Percentiles rank a stretch among this genome's conserved stretches.
These are phyloP conservation scores for Excalfactoria chinensis DNA, from an alignment of 2,113 vertebrate species.

Conservation along the genomic window DNA sequence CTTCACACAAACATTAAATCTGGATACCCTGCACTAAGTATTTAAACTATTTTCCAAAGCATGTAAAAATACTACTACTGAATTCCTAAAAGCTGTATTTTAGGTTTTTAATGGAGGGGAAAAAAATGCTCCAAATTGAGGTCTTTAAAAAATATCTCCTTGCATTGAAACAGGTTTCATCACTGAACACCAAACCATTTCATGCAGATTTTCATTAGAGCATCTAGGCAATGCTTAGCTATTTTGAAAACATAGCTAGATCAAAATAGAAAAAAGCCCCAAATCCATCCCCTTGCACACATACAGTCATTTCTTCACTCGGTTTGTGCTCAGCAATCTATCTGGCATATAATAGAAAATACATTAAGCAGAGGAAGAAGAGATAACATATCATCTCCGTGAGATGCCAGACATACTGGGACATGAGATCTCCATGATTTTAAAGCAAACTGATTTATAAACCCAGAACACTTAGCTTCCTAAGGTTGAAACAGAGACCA, in stretches of 20 bases:
- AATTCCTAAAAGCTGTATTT: neutral
- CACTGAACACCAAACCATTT: neutral
- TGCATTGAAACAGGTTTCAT: neutral
- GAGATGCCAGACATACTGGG: neutral
- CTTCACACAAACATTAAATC: neutral
- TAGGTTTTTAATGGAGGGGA: neutral
- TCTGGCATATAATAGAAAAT: neutral
- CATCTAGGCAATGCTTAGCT: neutral
- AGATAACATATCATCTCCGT: neutral
- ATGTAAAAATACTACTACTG: neutral
- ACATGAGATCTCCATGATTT: neutral
- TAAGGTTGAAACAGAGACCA: neutral
- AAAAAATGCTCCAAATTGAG: neutral
- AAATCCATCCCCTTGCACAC: neutral
- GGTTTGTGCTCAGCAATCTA: neutral
- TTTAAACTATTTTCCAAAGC: neutral
- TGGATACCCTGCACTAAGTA: neutral
- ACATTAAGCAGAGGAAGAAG: neutral
- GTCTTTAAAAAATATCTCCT: neutral
- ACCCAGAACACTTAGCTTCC: neutral
- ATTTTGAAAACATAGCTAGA: conserved; percentile 32
- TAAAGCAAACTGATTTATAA: conserved; percentile 19
- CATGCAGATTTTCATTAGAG: neutral
- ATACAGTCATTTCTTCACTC: neutral
- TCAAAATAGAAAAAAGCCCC: conserved; percentile 12